Base-by-base conservation (phyloP, 2,113 vertebrate genomes). In the Vidua macroura region DNA sequence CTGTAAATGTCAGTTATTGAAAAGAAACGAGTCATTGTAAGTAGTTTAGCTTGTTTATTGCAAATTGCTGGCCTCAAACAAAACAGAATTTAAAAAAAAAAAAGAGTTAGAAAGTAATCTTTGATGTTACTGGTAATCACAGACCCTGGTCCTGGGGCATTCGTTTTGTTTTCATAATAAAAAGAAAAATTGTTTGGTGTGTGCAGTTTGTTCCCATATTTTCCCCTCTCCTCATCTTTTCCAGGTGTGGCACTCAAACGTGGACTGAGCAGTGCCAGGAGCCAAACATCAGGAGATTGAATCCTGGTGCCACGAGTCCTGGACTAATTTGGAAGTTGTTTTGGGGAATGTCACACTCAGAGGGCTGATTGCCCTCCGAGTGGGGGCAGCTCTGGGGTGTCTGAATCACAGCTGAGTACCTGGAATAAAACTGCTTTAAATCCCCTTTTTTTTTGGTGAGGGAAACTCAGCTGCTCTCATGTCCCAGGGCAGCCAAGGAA, bases 101-200 rank as follows among this genome's bases (percentile, higher is more conserved):
- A 91, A 83, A 49, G 89, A 97, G 89, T 96, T 96, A 98, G 97
- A 92, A 98, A 97, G 97, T 98, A 97, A 98, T 97, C 98, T 98
- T 98, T 98, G 98, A 98, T 99, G 98, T 98, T 98, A 98, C 98
- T 99, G 98, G 98, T 99, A 97, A 99, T 98, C 98, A 98, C 92
- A 97, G 98, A 98, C 98, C 97, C 98, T 98, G 98, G 98, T 98
- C 96, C 96, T 87, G 95, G 97, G 97, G 98, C 98, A 96, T 98
- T 98, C 96, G 98, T 98, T 98, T 98, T 93, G 98, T 99, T 99
- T 99, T 99, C 98, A 98, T 99, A 99, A 99, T 99, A 99, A 99
- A 99, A 98, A 88, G 97, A 93, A 97, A 94, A 92, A 96, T 97
- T 46, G 94, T 78, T 90, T 44, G 79, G 51, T 53, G 67, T 80